Percentiles rank a stretch among this genome's conserved stretches.
Conservation (phyloP, 23 tunicate species). For the Trididemnum clinides region DNA sequence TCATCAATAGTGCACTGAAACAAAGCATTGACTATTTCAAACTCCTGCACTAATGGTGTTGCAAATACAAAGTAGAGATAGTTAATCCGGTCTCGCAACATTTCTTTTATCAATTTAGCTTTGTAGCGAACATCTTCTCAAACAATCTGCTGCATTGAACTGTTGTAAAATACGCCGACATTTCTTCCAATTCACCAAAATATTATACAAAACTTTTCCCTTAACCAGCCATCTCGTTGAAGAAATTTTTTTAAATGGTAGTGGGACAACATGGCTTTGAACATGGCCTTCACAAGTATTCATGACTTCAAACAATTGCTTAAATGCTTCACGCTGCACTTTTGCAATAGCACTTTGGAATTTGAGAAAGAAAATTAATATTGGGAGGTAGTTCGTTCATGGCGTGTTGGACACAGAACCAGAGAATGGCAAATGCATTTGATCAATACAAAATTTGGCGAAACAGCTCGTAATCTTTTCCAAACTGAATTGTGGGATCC, state of each 20-base stretch:
- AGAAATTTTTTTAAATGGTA: conserved; percentile 28
- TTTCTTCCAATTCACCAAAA: conserved; percentile 25
- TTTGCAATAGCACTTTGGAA: conserved; percentile 19
- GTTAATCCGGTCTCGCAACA: too few species aligned
- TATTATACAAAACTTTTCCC: conserved; percentile 32
- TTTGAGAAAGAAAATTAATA: neutral
- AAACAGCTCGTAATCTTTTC: conserved; percentile 15
- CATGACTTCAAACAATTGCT: too few species aligned
- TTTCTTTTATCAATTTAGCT: too few species aligned
- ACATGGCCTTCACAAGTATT: too few species aligned
- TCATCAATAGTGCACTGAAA: too few species aligned
- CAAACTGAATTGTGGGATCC: conserved; percentile 58
- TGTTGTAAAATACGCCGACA: neutral
- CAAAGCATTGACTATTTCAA: too few species aligned
- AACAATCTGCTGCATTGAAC: neutral
- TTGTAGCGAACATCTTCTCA: too few species aligned
- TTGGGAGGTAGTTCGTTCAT: too few species aligned
- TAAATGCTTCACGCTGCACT: conserved; percentile 21
- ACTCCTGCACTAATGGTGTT: too few species aligned
- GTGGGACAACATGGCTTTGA: too few species aligned
- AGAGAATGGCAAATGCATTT: too few species aligned
- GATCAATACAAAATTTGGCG: conserved; percentile 5
- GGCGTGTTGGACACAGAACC: conserved; percentile 22
- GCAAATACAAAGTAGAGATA: too few species aligned
- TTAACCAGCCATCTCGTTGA: conserved; percentile 38